Percentiles rank a stretch among this genome's conserved stretches.
Conservation (phyloP, 1,140 invertebrate species). For the Chrysoperla carnea region DNA sequence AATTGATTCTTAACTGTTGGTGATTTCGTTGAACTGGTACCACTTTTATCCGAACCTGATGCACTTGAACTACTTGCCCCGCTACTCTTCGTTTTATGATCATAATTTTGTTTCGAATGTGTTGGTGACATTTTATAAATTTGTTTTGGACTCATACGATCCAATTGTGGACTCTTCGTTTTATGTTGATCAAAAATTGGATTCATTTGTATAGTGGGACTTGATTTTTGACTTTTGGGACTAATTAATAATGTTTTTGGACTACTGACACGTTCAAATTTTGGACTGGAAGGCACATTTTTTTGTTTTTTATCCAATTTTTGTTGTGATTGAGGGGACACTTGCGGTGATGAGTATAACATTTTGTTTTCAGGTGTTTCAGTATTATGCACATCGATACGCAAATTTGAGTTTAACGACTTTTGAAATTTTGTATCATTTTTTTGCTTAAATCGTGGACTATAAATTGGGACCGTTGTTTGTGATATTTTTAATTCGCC, state of each 20-base stretch:
- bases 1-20: background rate
- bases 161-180: background rate
- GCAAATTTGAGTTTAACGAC: too few relatives aligned
- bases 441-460: too few relatives aligned
- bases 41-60: background rate
- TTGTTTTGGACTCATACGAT: background rate
- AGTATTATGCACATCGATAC: too few relatives aligned
- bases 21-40: background rate
- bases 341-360: too few relatives aligned
- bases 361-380: too few relatives aligned
- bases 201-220: background rate
- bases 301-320: too few relatives aligned
- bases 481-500: background rate
- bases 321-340: too few relatives aligned
- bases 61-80: background rate
- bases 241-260: background rate
- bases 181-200: background rate
- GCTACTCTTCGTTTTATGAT: background rate
- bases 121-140: background rate
- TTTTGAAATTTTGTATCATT: too few relatives aligned
- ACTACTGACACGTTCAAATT: too few relatives aligned
- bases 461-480: background rate
- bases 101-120: too few relatives aligned
- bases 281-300: too few relatives aligned
- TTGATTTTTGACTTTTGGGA: background rate